Evolutionary conservation across 1,140 invertebrate species (phyloP).

Genomic region (Drosophila bifasciata): DNA sequence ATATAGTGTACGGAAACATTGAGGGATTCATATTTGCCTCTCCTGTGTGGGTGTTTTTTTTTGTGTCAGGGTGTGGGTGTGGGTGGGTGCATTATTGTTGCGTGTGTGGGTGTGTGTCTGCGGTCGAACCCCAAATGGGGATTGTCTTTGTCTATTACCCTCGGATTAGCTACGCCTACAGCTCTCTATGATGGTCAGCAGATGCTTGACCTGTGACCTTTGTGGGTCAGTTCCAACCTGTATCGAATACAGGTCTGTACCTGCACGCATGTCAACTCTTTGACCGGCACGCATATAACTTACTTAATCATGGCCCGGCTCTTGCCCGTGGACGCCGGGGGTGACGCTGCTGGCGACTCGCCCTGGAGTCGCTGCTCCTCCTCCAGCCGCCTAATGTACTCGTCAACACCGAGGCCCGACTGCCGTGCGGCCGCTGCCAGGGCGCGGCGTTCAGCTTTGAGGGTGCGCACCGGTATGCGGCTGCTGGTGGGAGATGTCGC

Average conservation of each 20-base stretch:
- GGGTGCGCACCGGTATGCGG: constrained; percentile 81
- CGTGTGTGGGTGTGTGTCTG: constrained; percentile 22
- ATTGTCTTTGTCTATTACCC: constrained; percentile 36
- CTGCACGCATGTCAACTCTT: constrained; percentile 58
- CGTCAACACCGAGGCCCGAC: constrained; percentile 58
- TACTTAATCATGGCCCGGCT: constrained; percentile 88
- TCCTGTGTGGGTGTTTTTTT: constrained; percentile 11
- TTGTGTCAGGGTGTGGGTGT: constrained; percentile 17
- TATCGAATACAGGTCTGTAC: constrained; percentile 1
- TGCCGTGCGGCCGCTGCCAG: constrained; percentile 67
- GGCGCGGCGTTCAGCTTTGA: constrained; percentile 79
- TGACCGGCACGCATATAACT: constrained; percentile 68
- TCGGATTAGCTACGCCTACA: constrained; percentile 27
- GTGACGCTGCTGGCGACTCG: constrained; percentile 11
- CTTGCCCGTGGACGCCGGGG: constrained; percentile 85
- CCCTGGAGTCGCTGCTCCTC: constrained; percentile 39
- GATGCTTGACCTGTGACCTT: constrained; percentile 50
- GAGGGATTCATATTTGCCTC: constrained; percentile 15
- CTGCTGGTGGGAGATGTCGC: constrained; percentile 58
- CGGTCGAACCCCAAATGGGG: constrained; percentile 27
- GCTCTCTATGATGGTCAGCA: constrained; percentile 1
- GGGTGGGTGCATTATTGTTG: constrained; percentile 39
- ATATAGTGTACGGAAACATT: constrained; percentile 39
- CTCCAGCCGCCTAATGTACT: constrained; percentile 56
- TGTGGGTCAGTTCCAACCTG: neutral